Percentiles rank a stretch among this genome's conserved stretches.
These are phyloP conservation scores for Eupithecia dodoneata DNA, from an alignment of 2,888 invertebrate species.

Conservation along the genomic window DNA sequence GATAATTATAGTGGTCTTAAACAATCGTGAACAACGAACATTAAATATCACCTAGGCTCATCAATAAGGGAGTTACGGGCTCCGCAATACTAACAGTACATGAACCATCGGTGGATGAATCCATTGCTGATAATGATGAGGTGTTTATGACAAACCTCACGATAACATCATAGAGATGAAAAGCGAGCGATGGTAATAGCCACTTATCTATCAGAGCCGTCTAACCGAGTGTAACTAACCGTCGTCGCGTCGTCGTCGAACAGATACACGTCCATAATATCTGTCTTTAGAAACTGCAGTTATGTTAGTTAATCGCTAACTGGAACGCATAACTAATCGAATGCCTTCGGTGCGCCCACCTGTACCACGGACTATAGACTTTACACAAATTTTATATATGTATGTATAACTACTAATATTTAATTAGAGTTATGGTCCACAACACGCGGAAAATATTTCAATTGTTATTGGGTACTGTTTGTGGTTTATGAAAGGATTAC, in stretches of 20 bases:
- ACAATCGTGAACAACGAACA: neutral
- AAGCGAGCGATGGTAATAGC: neutral
- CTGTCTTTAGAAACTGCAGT: slow-evolving; percentile 44
- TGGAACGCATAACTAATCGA: slow-evolving; percentile 49
- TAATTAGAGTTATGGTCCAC: neutral
- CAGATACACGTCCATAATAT: slow-evolving; percentile 25
- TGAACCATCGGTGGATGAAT: neutral
- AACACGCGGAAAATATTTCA: neutral
- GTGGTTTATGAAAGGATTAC: neutral
- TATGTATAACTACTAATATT: neutral
- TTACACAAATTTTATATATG: neutral
- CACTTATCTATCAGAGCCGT: slow-evolving; percentile 6
- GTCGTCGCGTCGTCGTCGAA: neutral
- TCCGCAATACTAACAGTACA: neutral
- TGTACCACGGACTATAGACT: slow-evolving; percentile 33
- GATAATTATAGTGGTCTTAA: neutral
- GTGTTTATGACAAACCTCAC: neutral
- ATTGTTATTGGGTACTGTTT: neutral
- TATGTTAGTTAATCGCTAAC: slow-evolving; percentile 45
- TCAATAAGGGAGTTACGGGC: too few relatives aligned
- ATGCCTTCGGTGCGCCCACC: slow-evolving; percentile 36
- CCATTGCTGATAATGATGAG: neutral
- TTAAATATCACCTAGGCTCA: too few relatives aligned
- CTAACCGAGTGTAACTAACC: slow-evolving; percentile 10
- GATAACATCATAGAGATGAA: neutral